Conservation (phyloP, 2,888 invertebrate species). For the Stramonita haemastoma region DNA sequence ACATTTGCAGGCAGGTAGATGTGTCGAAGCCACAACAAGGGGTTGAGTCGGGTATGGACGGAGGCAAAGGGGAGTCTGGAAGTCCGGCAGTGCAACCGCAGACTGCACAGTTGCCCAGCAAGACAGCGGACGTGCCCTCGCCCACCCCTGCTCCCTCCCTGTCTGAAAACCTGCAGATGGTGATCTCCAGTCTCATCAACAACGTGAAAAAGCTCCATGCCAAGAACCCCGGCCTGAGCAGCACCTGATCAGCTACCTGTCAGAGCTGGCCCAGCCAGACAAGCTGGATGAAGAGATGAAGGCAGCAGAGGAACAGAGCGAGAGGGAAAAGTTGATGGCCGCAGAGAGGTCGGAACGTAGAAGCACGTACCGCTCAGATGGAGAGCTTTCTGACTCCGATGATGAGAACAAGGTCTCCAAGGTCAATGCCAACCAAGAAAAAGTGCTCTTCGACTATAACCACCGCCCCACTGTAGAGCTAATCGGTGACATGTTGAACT, state of each 20-base stretch:
- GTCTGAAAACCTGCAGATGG: background rate
- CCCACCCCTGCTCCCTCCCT: background rate
- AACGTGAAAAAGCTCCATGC: conserved; percentile 26
- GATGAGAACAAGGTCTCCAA: background rate
- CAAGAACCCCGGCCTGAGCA: background rate
- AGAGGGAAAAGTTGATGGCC: background rate
- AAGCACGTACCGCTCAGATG: background rate
- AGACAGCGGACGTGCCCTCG: background rate
- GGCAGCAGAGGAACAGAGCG: background rate
- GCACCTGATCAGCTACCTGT: conserved; percentile 11
- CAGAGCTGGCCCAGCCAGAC: conserved; percentile 22
- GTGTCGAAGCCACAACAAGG: background rate
- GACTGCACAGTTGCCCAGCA: background rate
- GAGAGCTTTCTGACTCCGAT: conserved; percentile 7
- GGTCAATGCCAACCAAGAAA: background rate
- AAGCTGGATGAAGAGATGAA: conserved; percentile 3
- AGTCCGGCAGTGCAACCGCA: background rate
- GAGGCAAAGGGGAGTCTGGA: background rate
- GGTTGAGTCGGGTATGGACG: background rate
- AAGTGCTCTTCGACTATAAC: conserved; percentile 20
- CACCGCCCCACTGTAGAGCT: background rate
- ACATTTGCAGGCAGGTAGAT: background rate
- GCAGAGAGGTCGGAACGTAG: background rate
- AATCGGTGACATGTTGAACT: background rate
- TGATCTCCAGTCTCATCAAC: conserved; percentile 13